phyloP scores from a whole-genome alignment of 2,797 vertebrate genomes.

The Salarias fasciatus region DNA sequence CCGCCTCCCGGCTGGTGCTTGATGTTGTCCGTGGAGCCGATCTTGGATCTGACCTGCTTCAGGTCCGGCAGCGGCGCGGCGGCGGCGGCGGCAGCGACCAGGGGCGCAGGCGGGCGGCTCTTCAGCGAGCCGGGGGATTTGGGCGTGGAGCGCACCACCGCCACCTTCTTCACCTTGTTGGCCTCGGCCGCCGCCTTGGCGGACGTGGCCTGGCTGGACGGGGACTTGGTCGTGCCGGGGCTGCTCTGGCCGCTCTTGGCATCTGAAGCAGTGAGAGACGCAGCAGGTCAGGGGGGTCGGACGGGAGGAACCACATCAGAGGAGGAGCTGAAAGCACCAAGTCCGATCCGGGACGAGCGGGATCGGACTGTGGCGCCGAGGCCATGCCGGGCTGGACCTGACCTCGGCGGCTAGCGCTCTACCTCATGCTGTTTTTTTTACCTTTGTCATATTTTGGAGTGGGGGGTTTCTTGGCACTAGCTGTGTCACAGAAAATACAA shows the following conservation, averaged over 20 bases:
- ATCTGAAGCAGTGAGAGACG: slow-evolving; percentile 75
- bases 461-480: slow-evolving; percentile 76
- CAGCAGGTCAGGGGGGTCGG: background rate
- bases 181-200: slow-evolving; percentile 86
- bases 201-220: slow-evolving; percentile 86
- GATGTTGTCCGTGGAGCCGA: slow-evolving; percentile 94
- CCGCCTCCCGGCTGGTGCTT: slow-evolving; percentile 97
- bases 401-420: too few relatives aligned
- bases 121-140: slow-evolving; percentile 94
- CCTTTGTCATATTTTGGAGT: slow-evolving; percentile 73
- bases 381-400: slow-evolving; percentile 16
- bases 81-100: slow-evolving; percentile 60
- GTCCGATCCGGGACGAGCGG: slow-evolving; percentile 38
- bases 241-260: slow-evolving; percentile 93
- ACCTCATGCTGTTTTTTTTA: slow-evolving; percentile 56
- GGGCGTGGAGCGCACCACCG: slow-evolving; percentile 93
- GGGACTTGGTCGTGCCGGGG: slow-evolving; percentile 92
- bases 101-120: slow-evolving; percentile 85
- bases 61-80: slow-evolving; percentile 88
- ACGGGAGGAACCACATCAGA: too few relatives aligned
- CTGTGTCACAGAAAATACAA: slow-evolving; percentile 68
- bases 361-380: slow-evolving; percentile 48
- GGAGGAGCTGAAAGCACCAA: slow-evolving; percentile 42
- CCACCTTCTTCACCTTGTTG: slow-evolving; percentile 93
- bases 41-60: slow-evolving; percentile 92